Evolutionary conservation across 2,888 invertebrate genomes (phyloP).

Genomic region (Pilophorus perplexus): DNA sequence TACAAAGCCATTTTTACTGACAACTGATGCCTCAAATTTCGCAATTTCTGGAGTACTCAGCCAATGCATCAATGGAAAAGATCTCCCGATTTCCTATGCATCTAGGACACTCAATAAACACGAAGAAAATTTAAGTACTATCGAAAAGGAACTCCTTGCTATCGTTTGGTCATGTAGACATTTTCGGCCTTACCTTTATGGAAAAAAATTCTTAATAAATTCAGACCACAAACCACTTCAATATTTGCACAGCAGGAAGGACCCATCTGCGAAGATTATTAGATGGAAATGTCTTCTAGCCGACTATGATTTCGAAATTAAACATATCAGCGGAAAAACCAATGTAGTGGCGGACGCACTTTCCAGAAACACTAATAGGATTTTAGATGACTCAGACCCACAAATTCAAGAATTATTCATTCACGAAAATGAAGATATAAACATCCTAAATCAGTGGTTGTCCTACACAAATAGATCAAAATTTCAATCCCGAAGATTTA

Average conservation of each 20-base stretch:
- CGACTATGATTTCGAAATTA: background rate
- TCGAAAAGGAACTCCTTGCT: background rate
- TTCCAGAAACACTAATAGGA: conserved; percentile 2
- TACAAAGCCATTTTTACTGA: background rate
- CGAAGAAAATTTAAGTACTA: background rate
- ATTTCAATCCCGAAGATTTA: too few species aligned
- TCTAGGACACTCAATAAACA: background rate
- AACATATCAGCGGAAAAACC: background rate
- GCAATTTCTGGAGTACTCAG: background rate
- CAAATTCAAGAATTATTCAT: too few species aligned
- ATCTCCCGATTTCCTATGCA: background rate
- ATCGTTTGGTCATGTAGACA: conserved; percentile 1
- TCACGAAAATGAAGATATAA: too few species aligned
- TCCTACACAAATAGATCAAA: too few species aligned
- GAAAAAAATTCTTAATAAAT: background rate
- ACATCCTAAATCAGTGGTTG: too few species aligned
- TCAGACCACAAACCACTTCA: background rate
- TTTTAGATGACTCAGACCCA: too few species aligned
- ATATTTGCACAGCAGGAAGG: too few species aligned
- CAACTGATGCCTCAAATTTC: background rate
- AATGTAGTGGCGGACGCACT: background rate
- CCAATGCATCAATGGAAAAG: background rate
- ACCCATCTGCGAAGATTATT: background rate
- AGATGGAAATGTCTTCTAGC: background rate
- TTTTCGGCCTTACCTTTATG: background rate